Evolutionary conservation across 2,113 vertebrate species (phyloP).

Genomic region (Hucho hucho): DNA sequence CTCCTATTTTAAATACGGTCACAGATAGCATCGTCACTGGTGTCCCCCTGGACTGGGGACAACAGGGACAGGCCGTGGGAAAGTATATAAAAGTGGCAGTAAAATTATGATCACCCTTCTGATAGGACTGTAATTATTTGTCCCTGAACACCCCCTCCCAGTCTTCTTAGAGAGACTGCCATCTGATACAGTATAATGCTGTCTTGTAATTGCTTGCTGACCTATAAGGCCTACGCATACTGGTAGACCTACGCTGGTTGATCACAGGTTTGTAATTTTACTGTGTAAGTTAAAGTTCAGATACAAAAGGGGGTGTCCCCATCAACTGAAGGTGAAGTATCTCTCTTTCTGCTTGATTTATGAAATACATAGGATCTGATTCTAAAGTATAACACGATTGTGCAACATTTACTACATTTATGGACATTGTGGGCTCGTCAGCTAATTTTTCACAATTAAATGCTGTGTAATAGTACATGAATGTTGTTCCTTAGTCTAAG

Average conservation of each 20-base stretch:
- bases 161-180: slow-evolving; percentile 44
- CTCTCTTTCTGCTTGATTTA: too few relatives aligned
- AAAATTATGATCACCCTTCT: slow-evolving; percentile 66
- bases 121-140: slow-evolving; percentile 71
- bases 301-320: too few relatives aligned
- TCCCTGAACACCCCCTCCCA: slow-evolving; percentile 69
- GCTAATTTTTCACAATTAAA: slow-evolving; percentile 10
- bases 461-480: slow-evolving; percentile 5
- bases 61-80: slow-evolving; percentile 76
- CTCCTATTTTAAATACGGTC: slow-evolving; percentile 57
- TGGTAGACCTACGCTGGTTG: not conserved
- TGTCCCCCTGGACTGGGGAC: slow-evolving; percentile 65
- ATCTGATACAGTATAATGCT: slow-evolving; percentile 36
- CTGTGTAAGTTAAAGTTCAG: not conserved
- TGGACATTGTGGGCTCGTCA: not conserved
- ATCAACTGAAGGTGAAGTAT: too few relatives aligned
- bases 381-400: not conserved
- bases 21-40: slow-evolving; percentile 68
- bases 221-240: not conserved
- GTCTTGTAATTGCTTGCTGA: slow-evolving; percentile 38
- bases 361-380: too few relatives aligned
- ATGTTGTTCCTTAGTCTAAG: slow-evolving; percentile 17
- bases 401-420: not conserved
- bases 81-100: slow-evolving; percentile 73
- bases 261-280: not conserved